A percentile compares a stretch with the other conserved stretches of the same genome.
These are phyloP conservation scores for Nyleta sp. DNA, from an alignment of 2,888 invertebrate genomes.

Conservation along the genomic window DNA sequence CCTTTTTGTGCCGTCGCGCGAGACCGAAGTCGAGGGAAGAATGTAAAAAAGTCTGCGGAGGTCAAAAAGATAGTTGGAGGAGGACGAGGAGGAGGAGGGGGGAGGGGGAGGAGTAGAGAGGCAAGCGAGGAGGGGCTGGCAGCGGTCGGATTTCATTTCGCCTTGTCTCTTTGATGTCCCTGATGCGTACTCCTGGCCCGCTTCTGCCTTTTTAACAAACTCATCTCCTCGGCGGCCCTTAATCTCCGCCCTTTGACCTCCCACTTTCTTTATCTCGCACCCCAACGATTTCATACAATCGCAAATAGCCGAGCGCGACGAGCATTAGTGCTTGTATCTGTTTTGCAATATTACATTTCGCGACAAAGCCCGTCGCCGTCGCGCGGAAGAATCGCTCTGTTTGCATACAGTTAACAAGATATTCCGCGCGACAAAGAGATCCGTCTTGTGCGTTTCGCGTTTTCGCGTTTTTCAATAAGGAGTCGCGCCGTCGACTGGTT, in stretches of 20 bases:
- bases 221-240: conserved; percentile 82
- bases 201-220: conserved; percentile 83
- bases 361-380: conserved; percentile 39
- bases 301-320: conserved; percentile 70
- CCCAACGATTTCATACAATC: conserved; percentile 66
- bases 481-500: not conserved
- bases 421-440: conserved; percentile 65
- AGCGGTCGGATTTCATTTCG: conserved; percentile 83
- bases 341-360: conserved; percentile 59
- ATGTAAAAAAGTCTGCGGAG: conserved; percentile 58
- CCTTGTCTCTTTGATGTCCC: conserved; percentile 83
- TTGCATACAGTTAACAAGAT: conserved; percentile 54
- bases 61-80: conserved; percentile 58
- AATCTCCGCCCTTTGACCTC: conserved; percentile 80
- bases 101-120: conserved; percentile 53
- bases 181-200: conserved; percentile 82
- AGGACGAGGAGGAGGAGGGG: conserved; percentile 47
- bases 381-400: conserved; percentile 47
- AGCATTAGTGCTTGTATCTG: conserved; percentile 65
- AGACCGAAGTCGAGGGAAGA: conserved; percentile 49
- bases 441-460: conserved; percentile 11
- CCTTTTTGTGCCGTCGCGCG: conserved; percentile 25
- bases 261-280: conserved; percentile 71
- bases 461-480: conserved; percentile 20
- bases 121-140: conserved; percentile 69